Base-by-base conservation (phyloP, 2,888 invertebrate species). In the Agrotis segetum region DNA sequence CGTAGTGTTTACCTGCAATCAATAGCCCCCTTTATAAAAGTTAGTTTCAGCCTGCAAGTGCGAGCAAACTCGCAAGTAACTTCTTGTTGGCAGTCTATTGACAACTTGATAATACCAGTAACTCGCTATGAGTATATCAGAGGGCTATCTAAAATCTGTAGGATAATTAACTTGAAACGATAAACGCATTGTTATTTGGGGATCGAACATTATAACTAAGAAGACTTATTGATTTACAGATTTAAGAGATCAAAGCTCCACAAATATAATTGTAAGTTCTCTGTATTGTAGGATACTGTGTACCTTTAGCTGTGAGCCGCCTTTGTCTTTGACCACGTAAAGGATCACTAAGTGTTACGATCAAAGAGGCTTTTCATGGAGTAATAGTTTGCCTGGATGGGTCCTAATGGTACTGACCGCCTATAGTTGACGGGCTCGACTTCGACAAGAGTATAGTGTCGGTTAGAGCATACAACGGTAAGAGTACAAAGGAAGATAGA, bases 291-390 rank as follows among this genome's bases (percentile, higher is more conserved):
- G 19, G 19, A 19, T 21, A 67, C 13, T 19, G 16, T 19, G 16
- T 60, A 61, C 16, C 0, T 19, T 24, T 16, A 19, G 9, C 14
- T 17, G 17, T 14, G 47, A 65, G 40, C 46, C 7, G n/a, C 16
- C 47, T 44, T 53, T 19, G 47, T 60, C 44, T 44, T 75, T 21
- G 21, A 47, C 13, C 21, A 55, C 44, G 17, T 40, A 44, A 34
- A 17, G 40, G 29, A 59, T 67, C 11, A 53, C 19, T 59, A 7
- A 53, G 24, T 59, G 4, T 49, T 19, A 52, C 24, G 46, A 52
- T 50, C 70, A 74, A 69, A 61, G 47, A 21, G 16, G 17, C 16
- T 76, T 61, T 60, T 56, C 2, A 7, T 29, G 19, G 49, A 46
- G 50, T 49, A 58, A 46, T 61, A 46, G 58, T 24, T 56, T 56